Evolutionary conservation across 2,888 invertebrate species (phyloP).

Genomic region (Hyles lineata): DNA sequence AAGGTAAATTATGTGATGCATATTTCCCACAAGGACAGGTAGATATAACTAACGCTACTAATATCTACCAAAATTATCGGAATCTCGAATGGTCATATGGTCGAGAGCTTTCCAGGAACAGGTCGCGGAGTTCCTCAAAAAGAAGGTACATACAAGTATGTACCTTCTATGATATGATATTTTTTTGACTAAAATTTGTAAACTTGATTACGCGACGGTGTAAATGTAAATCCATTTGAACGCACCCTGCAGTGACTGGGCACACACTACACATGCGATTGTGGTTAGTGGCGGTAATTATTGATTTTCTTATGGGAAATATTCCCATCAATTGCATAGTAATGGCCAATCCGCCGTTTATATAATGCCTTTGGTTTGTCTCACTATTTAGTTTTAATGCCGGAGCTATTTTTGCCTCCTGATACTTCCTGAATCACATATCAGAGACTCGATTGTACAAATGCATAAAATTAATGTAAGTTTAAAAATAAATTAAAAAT

Average conservation of each 20-base stretch:
- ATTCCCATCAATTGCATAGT: constrained; percentile 43
- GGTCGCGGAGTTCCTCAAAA: no score
- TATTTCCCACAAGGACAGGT: no score
- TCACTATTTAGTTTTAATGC: constrained; percentile 33
- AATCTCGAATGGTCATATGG: no score
- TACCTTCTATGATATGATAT: no score
- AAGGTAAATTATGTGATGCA: no score
- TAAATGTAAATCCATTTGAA: constrained; percentile 43
- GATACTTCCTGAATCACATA: background rate
- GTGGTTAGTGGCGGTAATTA: constrained; percentile 58
- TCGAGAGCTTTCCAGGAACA: no score
- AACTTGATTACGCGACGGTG: constrained; percentile 41
- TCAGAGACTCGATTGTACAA: background rate
- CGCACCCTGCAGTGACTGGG: constrained; percentile 49
- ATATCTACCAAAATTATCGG: no score
- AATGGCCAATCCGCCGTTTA: constrained; percentile 40
- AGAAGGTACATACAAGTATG: no score
- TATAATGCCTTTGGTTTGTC: constrained; percentile 31
- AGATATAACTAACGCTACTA: no score
- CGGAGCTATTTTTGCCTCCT: background rate
- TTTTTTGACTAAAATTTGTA: no score
- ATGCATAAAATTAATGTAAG: no score
- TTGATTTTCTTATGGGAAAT: constrained; percentile 62
- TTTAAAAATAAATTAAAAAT: no score
- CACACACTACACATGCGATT: constrained; percentile 55